Base-by-base conservation (phyloP, 1,140 invertebrate species). In the Lepidurus couesii region DNA sequence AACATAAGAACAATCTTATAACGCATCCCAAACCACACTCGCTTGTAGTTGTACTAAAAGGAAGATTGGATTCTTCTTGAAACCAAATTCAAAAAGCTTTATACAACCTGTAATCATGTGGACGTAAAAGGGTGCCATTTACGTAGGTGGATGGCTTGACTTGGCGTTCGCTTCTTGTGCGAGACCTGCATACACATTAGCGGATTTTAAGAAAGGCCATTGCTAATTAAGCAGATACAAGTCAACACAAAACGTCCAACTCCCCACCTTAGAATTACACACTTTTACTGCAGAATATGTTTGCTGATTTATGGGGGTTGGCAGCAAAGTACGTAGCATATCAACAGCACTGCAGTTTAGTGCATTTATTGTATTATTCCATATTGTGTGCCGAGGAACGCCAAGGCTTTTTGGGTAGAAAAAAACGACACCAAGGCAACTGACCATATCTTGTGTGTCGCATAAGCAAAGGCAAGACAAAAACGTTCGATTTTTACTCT, bases 71-170 rank as follows among this genome's bases (percentile, higher is more conserved):
- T n/a, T 65, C 53, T 65, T 65, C 53, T 65, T 65, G 16, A 65
- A 65, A 65, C 53, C 53, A 65, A 65, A 65, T 65, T 21, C 21
- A 65, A 65, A 65, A 21, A 4, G 34, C 34, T 34, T 21, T 65
- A 21, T n/a, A 8, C 53, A 65, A 65, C 53, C n/a, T 65, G 13
- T 65, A 65, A 65, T 65, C 53, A 65, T 65, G 13, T 65, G 53
- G n/a, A 65, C 53, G 53, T 65, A 65, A 65, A 65, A 65, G 53
- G 53, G 21, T 65, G 53, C 53, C 53, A n/a, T 65, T 65, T 65
- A 65, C 53, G 53, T 65, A 65, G 53, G 53, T 65, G 53, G 53
- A 65, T 65, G 53, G 53, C 16, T 65, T 65, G 53, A n/a, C 53
- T 65, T 65, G 53, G 34, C 21, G 53, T 65, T 65, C 53, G 53